Conservation (phyloP, 2,113 vertebrate species). For the Centrocercus urophasianus region DNA sequence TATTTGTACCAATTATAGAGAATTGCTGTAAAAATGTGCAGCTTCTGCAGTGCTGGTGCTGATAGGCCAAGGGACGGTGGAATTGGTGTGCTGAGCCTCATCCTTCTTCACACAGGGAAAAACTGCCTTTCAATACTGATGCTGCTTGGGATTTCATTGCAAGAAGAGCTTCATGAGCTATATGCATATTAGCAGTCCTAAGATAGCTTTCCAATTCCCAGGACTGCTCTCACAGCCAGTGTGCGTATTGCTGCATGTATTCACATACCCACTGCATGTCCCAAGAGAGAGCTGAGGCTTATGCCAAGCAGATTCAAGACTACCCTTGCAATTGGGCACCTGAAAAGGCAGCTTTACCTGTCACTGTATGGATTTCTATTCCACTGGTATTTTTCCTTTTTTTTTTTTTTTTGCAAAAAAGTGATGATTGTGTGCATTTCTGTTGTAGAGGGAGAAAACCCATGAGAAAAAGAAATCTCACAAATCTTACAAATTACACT, state of each 20-base stretch:
- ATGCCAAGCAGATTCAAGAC: background rate
- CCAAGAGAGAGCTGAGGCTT: background rate
- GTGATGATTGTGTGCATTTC: background rate
- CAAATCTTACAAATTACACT: background rate
- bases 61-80: background rate
- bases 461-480: background rate
- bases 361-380: background rate
- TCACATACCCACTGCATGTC: background rate
- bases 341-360: background rate
- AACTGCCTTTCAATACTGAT: background rate
- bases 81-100: background rate
- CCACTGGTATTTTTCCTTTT: background rate
- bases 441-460: background rate
- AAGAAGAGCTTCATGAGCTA: background rate
- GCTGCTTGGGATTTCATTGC: background rate
- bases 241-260: background rate
- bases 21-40: background rate
- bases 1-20: background rate
- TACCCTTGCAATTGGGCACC: background rate
- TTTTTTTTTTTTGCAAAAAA: background rate
- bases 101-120: background rate
- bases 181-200: background rate
- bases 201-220: background rate
- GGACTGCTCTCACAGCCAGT: background rate
- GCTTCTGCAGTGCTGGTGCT: background rate